Conservation (phyloP, 2,113 vertebrate species). For the Siniperca chuatsi region DNA sequence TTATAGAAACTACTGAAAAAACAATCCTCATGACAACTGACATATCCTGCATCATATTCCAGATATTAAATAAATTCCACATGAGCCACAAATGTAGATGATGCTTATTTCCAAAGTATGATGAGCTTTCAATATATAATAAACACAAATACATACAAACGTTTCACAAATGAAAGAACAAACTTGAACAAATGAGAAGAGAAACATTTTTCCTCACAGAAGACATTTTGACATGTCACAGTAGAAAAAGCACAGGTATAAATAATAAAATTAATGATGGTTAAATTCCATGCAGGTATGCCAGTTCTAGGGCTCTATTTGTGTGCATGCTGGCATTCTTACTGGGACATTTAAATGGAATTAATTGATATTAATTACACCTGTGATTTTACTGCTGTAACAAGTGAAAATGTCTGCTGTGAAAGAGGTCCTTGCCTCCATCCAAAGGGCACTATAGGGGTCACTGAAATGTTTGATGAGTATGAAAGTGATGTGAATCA, state of each 20-base stretch:
- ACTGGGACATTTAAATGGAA: not conserved
- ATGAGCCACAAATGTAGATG: not conserved
- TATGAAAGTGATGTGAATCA: no score
- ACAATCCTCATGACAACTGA: not conserved
- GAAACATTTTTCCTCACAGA: not conserved
- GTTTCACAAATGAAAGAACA: not conserved
- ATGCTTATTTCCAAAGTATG: not conserved
- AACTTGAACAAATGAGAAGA: not conserved
- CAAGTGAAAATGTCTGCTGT: not conserved
- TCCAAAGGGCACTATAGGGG: not conserved
- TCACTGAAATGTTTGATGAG: not conserved
- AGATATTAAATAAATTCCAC: not conserved
- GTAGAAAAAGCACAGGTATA: no score
- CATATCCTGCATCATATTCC: not conserved
- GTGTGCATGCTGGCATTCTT: no score
- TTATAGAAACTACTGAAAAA: not conserved
- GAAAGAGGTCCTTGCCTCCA: not conserved
- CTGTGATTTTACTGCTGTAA: not conserved
- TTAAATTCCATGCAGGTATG: not conserved
- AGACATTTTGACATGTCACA: not conserved
- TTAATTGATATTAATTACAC: not conserved
- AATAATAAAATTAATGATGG: no score
- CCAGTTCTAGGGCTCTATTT: not conserved
- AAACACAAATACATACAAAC: not conserved
- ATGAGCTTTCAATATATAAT: not conserved